Conservation (phyloP, 2,888 invertebrate genomes). For the Eristalis arbustorum region DNA sequence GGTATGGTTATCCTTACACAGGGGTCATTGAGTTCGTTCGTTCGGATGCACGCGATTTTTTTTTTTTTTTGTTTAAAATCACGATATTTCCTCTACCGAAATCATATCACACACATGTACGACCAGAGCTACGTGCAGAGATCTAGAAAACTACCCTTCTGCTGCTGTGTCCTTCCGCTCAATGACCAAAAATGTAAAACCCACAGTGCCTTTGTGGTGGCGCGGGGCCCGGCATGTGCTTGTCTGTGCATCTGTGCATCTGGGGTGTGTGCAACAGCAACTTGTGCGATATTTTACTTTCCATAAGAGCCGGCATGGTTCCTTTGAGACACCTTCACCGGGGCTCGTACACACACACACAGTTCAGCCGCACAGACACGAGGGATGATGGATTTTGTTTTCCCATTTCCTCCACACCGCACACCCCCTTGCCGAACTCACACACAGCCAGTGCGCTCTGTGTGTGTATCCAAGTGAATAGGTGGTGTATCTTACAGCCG, state of each 20-base stretch:
- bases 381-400: conserved; percentile 40
- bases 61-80: conserved; percentile 41
- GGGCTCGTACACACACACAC: neutral
- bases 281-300: conserved; percentile 50
- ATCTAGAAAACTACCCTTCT: conserved; percentile 28
- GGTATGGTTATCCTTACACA: conserved; percentile 30
- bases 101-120: conserved; percentile 11
- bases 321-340: conserved; percentile 65
- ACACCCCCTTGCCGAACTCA: conserved; percentile 1
- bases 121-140: neutral
- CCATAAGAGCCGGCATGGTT: conserved; percentile 42
- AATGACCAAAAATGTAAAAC: conserved; percentile 24
- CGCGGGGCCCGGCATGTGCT: neutral
- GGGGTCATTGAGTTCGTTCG: conserved; percentile 59
- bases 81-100: conserved; percentile 49
- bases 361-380: neutral
- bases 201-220: conserved; percentile 33
- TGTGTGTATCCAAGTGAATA: conserved; percentile 43
- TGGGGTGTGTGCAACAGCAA: conserved; percentile 36
- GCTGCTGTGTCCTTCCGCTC: conserved; percentile 21
- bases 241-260: no score
- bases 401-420: conserved; percentile 5
- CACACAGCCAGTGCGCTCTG: conserved; percentile 33
- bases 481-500: conserved; percentile 52
- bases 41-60: conserved; percentile 62